Evolutionary conservation across 2,797 vertebrate species (phyloP), one percentile per base, ranked within the genome.

Genomic region (Oreortyx pictus): DNA sequence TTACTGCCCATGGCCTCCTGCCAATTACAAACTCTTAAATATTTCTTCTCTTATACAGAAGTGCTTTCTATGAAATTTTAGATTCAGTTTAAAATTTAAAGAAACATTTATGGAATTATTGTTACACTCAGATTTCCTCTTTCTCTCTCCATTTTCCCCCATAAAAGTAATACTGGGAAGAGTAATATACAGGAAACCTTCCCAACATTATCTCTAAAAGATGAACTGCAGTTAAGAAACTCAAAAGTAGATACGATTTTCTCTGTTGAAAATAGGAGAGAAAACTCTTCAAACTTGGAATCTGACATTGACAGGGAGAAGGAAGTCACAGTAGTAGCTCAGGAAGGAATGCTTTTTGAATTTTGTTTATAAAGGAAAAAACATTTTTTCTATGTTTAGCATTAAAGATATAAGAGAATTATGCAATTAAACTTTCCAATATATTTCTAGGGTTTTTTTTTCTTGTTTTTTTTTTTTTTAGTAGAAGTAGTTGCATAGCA

Each of bases 321-420:
- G 16, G 8, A 83, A 76, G 24, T 16, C 59, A 41, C 2, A 13
- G 1, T 56, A 15, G 11, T 1, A 0, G 4, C 41, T 57, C 29
- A 27, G 46, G 37, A 81, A 35, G 46, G 43, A 81, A 35, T 65
- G 15, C 3, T 70, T 81, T 77, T 73, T 31, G 14, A 50, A 33
- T 70, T 81, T 60, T 56, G 3, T 77, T 82, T 70, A 23, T 52
- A 74, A 74, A 72, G 8, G 50, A 39, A 73, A 86, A 82, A 52
- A 23, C 8, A 31, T 29, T 29, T 52, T 52, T 14, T 14, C 50
- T 81, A 65, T 47, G 15, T 35, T 83, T n/a, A 74, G 3, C 22
- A n/a, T n/a, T 61, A 81, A 41, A 68, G 68, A 23, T 46, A 39
- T 43, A 50, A 29, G 18, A 77, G 24, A 73, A 65, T 70, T 50